Conservation (phyloP, 2,888 invertebrate species). For the Pseudococcus jackbeardsleyi region DNA sequence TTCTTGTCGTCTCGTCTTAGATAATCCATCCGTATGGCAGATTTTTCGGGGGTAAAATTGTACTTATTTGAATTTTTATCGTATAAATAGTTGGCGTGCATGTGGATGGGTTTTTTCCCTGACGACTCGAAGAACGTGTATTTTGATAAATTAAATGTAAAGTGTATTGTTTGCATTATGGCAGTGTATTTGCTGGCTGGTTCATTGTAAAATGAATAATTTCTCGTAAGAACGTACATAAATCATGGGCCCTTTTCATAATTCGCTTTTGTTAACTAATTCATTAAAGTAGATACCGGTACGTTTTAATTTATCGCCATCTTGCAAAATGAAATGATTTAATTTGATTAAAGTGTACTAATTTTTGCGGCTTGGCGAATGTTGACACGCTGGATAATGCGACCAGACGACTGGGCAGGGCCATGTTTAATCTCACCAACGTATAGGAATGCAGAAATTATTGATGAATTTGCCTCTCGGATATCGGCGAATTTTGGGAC, state of each 20-base stretch:
- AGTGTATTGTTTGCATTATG: conserved; percentile 39
- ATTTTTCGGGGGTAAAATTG: conserved; percentile 27
- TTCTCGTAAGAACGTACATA: conserved; percentile 48
- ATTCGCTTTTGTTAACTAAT: conserved; percentile 44
- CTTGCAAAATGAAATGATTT: conserved; percentile 31
- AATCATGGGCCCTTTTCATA: conserved; percentile 26
- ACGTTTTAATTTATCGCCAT: conserved; percentile 44
- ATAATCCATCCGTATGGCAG: conserved; percentile 53
- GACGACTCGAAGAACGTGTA: neutral
- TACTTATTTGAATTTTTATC: conserved; percentile 33
- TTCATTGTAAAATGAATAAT: conserved; percentile 53
- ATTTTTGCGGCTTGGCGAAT: conserved; percentile 24
- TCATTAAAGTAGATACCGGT: conserved; percentile 39
- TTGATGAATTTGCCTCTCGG: conserved; percentile 26
- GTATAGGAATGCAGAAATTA: conserved; percentile 6
- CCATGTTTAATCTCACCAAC: conserved; percentile 4
- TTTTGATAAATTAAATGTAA: conserved; percentile 52
- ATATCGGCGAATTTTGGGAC: neutral
- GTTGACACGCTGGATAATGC: neutral
- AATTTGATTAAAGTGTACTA: conserved; percentile 31
- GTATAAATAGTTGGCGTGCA: conserved; percentile 36
- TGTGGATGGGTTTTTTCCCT: neutral
- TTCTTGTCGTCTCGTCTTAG: neutral
- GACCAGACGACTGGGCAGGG: neutral
- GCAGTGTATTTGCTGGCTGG: conserved; percentile 19